Evolutionary conservation across 2,797 vertebrate genomes (phyloP).

Genomic region (Microctenopoma lineatum): DNA sequence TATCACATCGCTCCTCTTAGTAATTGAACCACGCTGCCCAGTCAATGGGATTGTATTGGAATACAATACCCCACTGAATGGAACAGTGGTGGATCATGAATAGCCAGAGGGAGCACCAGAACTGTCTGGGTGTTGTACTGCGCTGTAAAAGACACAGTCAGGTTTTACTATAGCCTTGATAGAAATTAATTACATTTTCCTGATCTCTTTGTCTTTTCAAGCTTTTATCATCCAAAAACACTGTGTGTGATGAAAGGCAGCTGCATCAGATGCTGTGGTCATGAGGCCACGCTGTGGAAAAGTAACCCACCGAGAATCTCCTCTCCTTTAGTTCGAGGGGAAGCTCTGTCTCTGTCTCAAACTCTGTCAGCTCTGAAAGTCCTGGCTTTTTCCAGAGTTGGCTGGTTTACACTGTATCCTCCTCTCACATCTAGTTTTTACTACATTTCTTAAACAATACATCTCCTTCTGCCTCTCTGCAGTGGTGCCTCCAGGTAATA

Average conservation of each 20-base stretch:
- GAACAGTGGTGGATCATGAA: slow-evolving; percentile 41
- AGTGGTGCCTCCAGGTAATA: not conserved
- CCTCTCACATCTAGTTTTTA: too few relatives aligned
- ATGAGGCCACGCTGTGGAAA: not conserved
- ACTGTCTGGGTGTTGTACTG: slow-evolving; percentile 42
- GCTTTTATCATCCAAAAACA: slow-evolving; percentile 8
- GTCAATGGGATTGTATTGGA: slow-evolving; percentile 67
- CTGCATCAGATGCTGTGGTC: slow-evolving; percentile 1
- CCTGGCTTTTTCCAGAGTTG: slow-evolving; percentile 17
- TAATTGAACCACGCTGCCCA: slow-evolving; percentile 56
- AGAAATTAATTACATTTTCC: slow-evolving; percentile 44
- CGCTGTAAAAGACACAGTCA: slow-evolving; percentile 51
- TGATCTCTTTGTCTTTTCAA: slow-evolving; percentile 1
- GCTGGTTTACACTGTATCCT: slow-evolving; percentile 13
- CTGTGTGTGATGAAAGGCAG: not conserved
- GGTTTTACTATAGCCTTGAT: slow-evolving; percentile 39
- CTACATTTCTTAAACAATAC: slow-evolving; percentile 13
- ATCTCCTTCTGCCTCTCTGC: not conserved
- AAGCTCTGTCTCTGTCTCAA: too few relatives aligned
- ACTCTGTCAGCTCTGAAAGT: slow-evolving; percentile 17
- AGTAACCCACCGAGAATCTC: slow-evolving; percentile 14
- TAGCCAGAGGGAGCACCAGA: slow-evolving; percentile 53
- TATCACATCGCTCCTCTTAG: slow-evolving; percentile 63
- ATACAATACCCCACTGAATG: slow-evolving; percentile 62
- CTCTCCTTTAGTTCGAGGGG: not conserved